phyloP scores from a whole-genome alignment of 2,797 vertebrate genomes.

The Sebastes ruberrimus region DNA sequence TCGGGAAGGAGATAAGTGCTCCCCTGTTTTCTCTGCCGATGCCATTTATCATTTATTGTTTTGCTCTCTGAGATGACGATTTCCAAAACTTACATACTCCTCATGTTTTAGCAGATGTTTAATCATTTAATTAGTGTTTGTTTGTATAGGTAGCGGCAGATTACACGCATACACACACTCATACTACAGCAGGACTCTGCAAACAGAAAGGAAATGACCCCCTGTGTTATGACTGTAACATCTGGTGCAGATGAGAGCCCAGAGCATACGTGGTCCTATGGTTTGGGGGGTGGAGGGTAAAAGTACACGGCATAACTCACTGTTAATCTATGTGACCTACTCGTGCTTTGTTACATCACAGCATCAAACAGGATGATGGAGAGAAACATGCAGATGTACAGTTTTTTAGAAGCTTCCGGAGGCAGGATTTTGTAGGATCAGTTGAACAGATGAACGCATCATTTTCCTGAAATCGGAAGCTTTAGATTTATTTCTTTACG shows the following conservation, averaged over 20 bases:
- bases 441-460: not conserved
- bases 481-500: not conserved
- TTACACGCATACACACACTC: conserved; percentile 17
- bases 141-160: conserved; percentile 28
- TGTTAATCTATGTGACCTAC: conserved; percentile 52
- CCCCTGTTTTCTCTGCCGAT: not conserved
- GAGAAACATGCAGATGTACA: not conserved
- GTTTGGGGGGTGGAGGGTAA: not conserved
- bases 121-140: conserved; percentile 46
- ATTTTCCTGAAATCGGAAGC: not conserved
- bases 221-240: conserved; percentile 67
- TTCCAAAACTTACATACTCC: not conserved
- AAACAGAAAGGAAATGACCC: conserved; percentile 67
- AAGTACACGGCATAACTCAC: conserved; percentile 32
- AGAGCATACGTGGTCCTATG: conserved; percentile 34
- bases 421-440: not conserved
- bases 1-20: not conserved
- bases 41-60: not conserved
- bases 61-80: not conserved
- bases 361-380: not conserved
- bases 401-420: conserved; percentile 1
- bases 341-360: conserved; percentile 39
- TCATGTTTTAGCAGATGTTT: conserved; percentile 42
- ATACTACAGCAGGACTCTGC: conserved; percentile 2
- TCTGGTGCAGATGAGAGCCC: conserved; percentile 70